Evolutionary conservation across 30 jellyfish, hydroid and myxozoan genomes (phyloP).

Genomic region (Hydra vulgaris): DNA sequence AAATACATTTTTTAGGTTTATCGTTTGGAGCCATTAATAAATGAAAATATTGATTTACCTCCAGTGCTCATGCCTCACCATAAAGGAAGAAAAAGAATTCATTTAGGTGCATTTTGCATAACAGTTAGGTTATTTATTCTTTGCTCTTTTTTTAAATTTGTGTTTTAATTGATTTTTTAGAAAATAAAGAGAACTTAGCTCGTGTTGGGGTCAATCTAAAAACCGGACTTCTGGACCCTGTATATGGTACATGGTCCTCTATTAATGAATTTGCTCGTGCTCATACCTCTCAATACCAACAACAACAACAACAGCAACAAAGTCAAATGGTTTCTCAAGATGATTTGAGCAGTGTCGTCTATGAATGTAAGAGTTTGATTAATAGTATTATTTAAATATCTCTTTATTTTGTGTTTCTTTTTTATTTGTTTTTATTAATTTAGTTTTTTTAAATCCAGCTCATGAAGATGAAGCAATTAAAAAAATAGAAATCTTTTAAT

Average conservation of each 20-base stretch:
- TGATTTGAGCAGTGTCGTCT: slow-evolving; percentile 15
- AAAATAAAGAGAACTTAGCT: slow-evolving; percentile 61
- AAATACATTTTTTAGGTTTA: no score
- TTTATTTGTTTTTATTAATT: not conserved
- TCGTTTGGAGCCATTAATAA: slow-evolving; percentile 87
- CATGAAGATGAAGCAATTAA: slow-evolving; percentile 7
- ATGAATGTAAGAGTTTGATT: not conserved
- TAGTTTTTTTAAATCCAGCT: not conserved
- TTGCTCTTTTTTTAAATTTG: not conserved
- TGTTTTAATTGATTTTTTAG: slow-evolving; percentile 19
- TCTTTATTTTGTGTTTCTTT: not conserved
- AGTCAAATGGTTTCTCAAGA: slow-evolving; percentile 28
- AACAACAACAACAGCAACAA: no score
- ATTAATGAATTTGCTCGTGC: slow-evolving; percentile 84
- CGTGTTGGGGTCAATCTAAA: slow-evolving; percentile 79
- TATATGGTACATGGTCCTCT: slow-evolving; percentile 85
- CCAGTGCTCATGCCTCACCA: slow-evolving; percentile 95
- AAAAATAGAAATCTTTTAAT: slow-evolving; percentile 26
- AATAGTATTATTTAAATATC: no score
- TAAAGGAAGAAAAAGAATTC: slow-evolving; percentile 95
- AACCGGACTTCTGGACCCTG: slow-evolving; percentile 85
- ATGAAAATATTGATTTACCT: slow-evolving; percentile 49
- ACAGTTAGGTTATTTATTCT: no score
- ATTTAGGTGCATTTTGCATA: no score
- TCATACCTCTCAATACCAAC: slow-evolving; percentile 55